Base-by-base conservation (phyloP, 2,797 vertebrate species). In the Apogon hyalosoma region DNA sequence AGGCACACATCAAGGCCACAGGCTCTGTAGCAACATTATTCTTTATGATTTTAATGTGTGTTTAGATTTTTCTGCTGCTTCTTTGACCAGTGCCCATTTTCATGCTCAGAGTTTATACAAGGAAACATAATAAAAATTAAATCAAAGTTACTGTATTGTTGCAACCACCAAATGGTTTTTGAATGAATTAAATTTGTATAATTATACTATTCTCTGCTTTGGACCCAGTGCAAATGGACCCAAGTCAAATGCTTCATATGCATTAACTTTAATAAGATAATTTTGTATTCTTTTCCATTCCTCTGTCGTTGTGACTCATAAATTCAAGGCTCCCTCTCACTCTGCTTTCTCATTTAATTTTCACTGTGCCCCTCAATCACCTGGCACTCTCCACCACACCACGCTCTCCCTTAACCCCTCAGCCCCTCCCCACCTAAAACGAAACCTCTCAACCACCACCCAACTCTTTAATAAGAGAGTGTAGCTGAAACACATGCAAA, bases 401-500 rank as follows among this genome's bases (percentile, higher is more conserved):
- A 40, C 7, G 0, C 40, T 63, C 77, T 55, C 64, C 49, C 46
- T 54, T 73, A 65, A 53, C 75, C 75, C 63, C 75, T 49, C 45
- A 60, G 47, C 68, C 66, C 54, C 55, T 71, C 55, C 77, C 59
- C 64, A 77, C 67, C 75, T 72, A 65, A 56, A 80, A 48, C 48
- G 42, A 12, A 6, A 54, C 55, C 51, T 69, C 74, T 65, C 69
- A 46, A 61, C 69, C 80, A 68, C 70, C 63, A 54, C 65, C 50
- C 36, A 15, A 83, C 77, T 82, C 73, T 87, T 74, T 91, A 92
- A 90, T 90, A 87, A 89, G 88, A 64, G 76, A 85, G 82, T 63
- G 67, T 87, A 82, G 74, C 87, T 92, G 90, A 88, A 92, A 88
- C 79, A 85, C 88, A 93, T 93, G 92, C 89, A 93, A 93, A 93